These are phyloP conservation scores for Lucifuga dentata DNA, from an alignment of 2,113 vertebrate genomes.

Conservation along the genomic window DNA sequence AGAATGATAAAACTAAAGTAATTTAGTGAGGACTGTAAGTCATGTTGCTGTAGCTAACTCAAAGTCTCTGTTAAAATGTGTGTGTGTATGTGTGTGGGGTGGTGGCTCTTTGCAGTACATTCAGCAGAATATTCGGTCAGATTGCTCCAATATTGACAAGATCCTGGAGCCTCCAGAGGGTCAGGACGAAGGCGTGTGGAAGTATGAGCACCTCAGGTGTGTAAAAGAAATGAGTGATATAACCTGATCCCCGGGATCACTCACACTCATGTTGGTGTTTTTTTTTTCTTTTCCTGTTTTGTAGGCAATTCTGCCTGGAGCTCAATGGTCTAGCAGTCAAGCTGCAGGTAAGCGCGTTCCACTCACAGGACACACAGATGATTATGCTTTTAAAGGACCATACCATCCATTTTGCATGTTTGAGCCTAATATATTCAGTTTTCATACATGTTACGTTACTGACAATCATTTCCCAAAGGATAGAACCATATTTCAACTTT, in stretches of 20 bases:
- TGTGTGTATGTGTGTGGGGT: no score
- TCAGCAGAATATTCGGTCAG: slow-evolving; percentile 97
- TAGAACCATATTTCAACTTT: no score
- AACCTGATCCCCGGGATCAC: no score
- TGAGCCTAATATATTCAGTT: no score
- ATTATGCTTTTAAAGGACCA: no score
- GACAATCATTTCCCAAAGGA: no score
- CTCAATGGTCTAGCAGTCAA: slow-evolving; percentile 98
- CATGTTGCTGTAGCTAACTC: not conserved
- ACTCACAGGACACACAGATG: no score
- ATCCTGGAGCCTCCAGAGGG: slow-evolving; percentile 98
- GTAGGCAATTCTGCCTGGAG: slow-evolving; percentile 97
- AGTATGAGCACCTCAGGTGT: slow-evolving; percentile 99
- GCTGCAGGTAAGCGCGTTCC: slow-evolving; percentile 88
- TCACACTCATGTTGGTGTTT: not conserved
- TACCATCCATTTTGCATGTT: no score
- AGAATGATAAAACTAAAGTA: no score
- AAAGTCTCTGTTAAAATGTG: not conserved
- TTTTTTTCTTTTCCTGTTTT: slow-evolving; percentile 19
- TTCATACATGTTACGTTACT: no score
- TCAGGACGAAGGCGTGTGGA: slow-evolving; percentile 99
- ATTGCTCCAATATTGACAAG: slow-evolving; percentile 98
- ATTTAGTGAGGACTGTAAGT: not conserved
- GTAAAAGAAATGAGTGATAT: not conserved
- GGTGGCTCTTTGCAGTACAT: slow-evolving; percentile 91